A percentile compares a stretch with the other conserved stretches of the same genome.
These are phyloP conservation scores for Leucoraja ocellata DNA, from an alignment of 2,797 vertebrate genomes.

Conservation along the genomic window DNA sequence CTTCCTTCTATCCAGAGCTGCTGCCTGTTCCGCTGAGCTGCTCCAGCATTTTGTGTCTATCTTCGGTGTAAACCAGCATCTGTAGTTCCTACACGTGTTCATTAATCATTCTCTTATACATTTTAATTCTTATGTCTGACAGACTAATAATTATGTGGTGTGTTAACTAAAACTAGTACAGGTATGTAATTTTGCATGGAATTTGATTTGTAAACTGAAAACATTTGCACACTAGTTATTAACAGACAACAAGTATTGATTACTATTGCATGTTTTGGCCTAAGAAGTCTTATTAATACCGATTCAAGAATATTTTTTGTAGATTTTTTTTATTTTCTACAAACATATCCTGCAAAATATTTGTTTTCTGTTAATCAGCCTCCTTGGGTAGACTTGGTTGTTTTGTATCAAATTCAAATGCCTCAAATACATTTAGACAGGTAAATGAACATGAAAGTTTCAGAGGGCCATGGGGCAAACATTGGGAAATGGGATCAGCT, in stretches of 20 bases:
- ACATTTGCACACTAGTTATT: neutral
- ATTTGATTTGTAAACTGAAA: slow-evolving; percentile 17
- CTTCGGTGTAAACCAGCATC: no score
- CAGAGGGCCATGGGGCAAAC: no score
- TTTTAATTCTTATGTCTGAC: neutral
- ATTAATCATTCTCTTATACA: neutral
- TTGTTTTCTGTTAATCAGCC: neutral
- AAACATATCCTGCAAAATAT: neutral
- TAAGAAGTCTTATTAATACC: neutral
- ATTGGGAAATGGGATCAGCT: no score
- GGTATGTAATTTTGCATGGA: neutral
- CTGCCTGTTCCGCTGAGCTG: no score
- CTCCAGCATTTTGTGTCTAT: no score
- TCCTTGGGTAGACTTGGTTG: neutral
- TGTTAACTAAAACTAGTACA: neutral
- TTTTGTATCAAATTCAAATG: neutral
- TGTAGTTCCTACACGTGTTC: neutral
- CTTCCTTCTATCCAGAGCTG: no score
- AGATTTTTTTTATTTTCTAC: neutral
- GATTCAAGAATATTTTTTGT: neutral
- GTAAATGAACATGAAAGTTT: no score
- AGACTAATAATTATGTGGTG: neutral
- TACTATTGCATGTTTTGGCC: neutral
- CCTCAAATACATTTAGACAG: no score
- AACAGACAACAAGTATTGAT: neutral